A percentile compares a stretch with the other conserved stretches of the same genome.
phyloP scores from a whole-genome alignment of 1,140 invertebrate species.

The Heliothis subflexa region DNA sequence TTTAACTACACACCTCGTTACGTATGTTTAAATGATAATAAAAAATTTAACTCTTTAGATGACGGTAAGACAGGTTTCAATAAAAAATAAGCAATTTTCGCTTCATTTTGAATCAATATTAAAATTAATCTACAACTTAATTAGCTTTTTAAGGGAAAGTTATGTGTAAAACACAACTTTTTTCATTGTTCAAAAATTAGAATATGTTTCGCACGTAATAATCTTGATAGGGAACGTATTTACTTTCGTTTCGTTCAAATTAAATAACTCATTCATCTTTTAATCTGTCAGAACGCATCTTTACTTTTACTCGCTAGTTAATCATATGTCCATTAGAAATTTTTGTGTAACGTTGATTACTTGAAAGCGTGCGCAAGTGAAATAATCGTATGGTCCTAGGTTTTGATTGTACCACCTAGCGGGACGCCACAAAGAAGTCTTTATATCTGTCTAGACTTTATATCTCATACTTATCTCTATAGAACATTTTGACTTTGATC shows the following conservation, averaged over 20 bases:
- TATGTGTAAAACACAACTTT: neutral
- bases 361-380: constrained; percentile 27
- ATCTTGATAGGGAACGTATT: constrained; percentile 32
- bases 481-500: too few species aligned
- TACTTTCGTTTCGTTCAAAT: constrained; percentile 43
- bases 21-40: neutral
- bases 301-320: constrained; percentile 44
- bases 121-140: constrained; percentile 1
- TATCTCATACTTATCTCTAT: too few species aligned
- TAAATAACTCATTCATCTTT: constrained; percentile 46
- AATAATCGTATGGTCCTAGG: neutral
- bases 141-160: constrained; percentile 38
- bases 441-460: neutral
- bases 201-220: constrained; percentile 32
- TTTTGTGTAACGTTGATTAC: constrained; percentile 30
- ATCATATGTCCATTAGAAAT: constrained; percentile 46
- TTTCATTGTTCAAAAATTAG: constrained; percentile 36
- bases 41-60: neutral
- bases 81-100: neutral
- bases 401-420: neutral
- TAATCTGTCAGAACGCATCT: constrained; percentile 43
- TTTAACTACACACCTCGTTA: constrained; percentile 15
- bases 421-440: neutral
- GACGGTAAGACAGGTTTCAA: neutral
- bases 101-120: neutral